Percentiles rank a stretch among this genome's conserved stretches.
phyloP scores from a whole-genome alignment of 2,113 vertebrate species.

The Apistogramma diplotaenia region DNA sequence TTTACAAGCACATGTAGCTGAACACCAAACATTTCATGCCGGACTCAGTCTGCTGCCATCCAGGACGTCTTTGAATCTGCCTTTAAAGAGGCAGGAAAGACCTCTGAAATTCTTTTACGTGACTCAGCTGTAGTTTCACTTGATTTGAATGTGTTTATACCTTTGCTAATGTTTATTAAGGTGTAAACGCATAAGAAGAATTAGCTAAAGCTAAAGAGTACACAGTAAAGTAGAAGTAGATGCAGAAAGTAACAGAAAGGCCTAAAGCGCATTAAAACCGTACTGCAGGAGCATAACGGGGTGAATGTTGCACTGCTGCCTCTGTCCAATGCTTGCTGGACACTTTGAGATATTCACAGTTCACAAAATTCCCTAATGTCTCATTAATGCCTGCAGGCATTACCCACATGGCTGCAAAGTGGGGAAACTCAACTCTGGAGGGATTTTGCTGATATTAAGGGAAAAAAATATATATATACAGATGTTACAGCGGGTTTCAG shows the following conservation, averaged over 20 bases:
- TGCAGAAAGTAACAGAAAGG: background rate
- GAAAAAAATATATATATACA: background rate
- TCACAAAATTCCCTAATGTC: rapidly evolving
- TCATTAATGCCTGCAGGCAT: background rate
- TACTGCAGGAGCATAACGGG: background rate
- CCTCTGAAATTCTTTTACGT: rapidly evolving
- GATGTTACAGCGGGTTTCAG: background rate
- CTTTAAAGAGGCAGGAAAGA: background rate
- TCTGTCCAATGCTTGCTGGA: background rate
- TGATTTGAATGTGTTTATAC: background rate
- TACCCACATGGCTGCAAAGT: background rate
- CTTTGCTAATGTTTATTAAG: too few species aligned
- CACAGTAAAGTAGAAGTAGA: background rate
- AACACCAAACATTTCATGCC: background rate
- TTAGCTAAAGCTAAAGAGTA: too few species aligned
- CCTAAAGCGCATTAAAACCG: background rate
- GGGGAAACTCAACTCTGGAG: background rate
- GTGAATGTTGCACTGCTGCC: background rate
- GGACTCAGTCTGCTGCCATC: background rate
- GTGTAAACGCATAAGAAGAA: too few species aligned
- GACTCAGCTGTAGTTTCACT: background rate
- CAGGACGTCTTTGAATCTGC: background rate
- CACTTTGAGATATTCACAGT: background rate
- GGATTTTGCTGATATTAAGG: background rate
- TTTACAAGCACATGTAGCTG: background rate